Percentiles rank a stretch among this genome's conserved stretches.
Evolutionary conservation across 2,888 invertebrate genomes (phyloP).

Genomic region (Microdon myrmicae): DNA sequence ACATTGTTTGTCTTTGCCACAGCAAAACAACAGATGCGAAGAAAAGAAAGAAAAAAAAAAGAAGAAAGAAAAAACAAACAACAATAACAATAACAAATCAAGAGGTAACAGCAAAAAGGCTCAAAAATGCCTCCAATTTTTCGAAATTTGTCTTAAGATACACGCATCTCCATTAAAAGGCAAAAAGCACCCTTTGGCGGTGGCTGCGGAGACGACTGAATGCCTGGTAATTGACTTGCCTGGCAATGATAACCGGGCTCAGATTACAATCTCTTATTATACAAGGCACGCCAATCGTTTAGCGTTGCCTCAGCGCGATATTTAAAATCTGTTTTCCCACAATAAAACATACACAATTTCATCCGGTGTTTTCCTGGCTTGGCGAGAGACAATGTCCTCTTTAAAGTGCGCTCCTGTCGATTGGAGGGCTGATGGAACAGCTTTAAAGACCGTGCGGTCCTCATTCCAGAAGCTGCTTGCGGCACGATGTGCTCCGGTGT

Average conservation of each 20-base stretch:
- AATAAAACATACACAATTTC: conserved; percentile 22
- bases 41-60: background rate
- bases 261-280: conserved; percentile 49
- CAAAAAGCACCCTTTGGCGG: conserved; percentile 42
- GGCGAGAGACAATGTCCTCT: conserved; percentile 13
- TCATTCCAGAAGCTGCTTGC: no score
- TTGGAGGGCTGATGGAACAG: no score
- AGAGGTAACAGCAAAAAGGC: no score
- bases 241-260: conserved; percentile 46
- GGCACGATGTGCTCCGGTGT: conserved; percentile 4
- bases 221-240: conserved; percentile 48
- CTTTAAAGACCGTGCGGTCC: no score
- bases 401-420: conserved; percentile 13
- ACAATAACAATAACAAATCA: no score
- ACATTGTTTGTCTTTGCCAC: conserved; percentile 20
- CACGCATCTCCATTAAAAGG: conserved; percentile 47
- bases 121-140: no score
- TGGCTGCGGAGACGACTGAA: conserved; percentile 34
- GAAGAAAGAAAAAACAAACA: conserved; percentile 7
- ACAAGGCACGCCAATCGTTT: conserved; percentile 36
- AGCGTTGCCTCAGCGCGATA: conserved; percentile 14
- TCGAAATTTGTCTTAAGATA: no score
- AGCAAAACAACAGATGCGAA: background rate
- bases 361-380: conserved; percentile 5
- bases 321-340: conserved; percentile 45